Evolutionary conservation across 2,113 vertebrate genomes (phyloP).

Genomic region (Macquaria ambigua): DNA sequence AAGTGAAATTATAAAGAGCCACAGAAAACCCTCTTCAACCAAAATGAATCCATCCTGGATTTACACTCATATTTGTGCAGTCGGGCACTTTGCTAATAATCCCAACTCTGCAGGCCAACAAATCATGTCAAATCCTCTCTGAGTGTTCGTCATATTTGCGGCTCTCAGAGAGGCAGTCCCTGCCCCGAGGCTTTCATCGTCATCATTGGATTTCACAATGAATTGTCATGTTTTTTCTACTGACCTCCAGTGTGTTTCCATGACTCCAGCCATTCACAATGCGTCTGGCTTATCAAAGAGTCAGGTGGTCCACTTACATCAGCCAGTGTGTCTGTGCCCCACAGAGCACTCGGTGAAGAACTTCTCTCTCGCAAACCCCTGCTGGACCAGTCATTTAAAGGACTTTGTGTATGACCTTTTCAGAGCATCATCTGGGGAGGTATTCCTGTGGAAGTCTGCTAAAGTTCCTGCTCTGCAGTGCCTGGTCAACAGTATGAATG

Average conservation of each 20-base stretch:
- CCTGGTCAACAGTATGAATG: constrained; percentile 89
- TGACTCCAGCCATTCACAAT: constrained; percentile 39
- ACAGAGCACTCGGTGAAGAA: constrained; percentile 11
- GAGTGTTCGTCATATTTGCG: constrained; percentile 35
- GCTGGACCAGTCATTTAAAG: constrained; percentile 23
- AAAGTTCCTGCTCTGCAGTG: constrained; percentile 89
- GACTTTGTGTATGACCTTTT: constrained; percentile 32
- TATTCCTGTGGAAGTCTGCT: constrained; percentile 92
- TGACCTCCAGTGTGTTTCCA: constrained; percentile 32
- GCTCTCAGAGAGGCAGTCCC: constrained; percentile 33
- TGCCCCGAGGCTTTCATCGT: constrained; percentile 20
- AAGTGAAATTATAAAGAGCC: constrained; percentile 46
- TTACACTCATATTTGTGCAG: constrained; percentile 28
- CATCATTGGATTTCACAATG: constrained; percentile 21
- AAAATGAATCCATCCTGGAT: constrained; percentile 26
- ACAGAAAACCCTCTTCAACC: constrained; percentile 7
- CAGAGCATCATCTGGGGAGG: constrained; percentile 89
- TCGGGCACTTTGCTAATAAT: constrained; percentile 43
- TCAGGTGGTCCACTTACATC: constrained; percentile 44
- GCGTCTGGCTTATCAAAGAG: constrained; percentile 23
- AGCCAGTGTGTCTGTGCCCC: constrained; percentile 28
- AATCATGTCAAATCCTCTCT: constrained; percentile 56
- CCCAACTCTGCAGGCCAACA: constrained; percentile 38
- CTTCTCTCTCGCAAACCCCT: constrained; percentile 8
- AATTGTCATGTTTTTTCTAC: constrained; percentile 37